These are phyloP conservation scores for Chamaetylas fuelleborni DNA, from an alignment of 2,113 vertebrate genomes.

Conservation along the genomic window DNA sequence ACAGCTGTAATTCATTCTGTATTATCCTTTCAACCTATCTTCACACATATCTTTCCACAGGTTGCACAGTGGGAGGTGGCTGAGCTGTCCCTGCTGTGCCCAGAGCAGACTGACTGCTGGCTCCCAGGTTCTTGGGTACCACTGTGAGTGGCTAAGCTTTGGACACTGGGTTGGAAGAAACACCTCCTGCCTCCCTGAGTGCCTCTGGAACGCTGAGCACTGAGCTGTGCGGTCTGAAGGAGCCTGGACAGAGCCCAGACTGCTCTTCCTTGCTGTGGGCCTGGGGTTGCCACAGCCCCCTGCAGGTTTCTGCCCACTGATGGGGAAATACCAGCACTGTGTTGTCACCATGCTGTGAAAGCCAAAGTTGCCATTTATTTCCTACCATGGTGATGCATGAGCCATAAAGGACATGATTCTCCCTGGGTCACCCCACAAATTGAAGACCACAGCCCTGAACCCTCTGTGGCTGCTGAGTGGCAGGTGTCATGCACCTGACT, in stretches of 20 bases:
- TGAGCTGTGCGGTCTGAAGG: not conserved
- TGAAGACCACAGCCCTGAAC: not conserved
- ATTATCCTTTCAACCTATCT: no score
- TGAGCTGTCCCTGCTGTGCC: not conserved
- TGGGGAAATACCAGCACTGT: not conserved
- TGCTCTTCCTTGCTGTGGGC: not conserved
- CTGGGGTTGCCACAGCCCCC: not conserved
- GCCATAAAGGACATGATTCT: not conserved
- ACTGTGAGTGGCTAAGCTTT: not conserved
- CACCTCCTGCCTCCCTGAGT: not conserved
- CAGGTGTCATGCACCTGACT: not conserved
- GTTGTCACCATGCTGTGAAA: not conserved
- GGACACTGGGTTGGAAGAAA: not conserved
- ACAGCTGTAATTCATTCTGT: no score
- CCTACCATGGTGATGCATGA: accelerated
- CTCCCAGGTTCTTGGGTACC: no score
- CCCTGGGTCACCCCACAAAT: not conserved
- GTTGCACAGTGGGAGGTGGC: not conserved
- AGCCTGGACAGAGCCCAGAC: not conserved
- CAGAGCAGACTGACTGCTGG: not conserved
- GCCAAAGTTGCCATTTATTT: not conserved
- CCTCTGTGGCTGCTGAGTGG: not conserved
- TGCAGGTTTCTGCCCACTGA: not conserved
- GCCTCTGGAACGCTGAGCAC: not conserved
- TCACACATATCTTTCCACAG: not conserved